Conservation (phyloP, 2,797 vertebrate species). For the Spondyliosoma cantharus region DNA sequence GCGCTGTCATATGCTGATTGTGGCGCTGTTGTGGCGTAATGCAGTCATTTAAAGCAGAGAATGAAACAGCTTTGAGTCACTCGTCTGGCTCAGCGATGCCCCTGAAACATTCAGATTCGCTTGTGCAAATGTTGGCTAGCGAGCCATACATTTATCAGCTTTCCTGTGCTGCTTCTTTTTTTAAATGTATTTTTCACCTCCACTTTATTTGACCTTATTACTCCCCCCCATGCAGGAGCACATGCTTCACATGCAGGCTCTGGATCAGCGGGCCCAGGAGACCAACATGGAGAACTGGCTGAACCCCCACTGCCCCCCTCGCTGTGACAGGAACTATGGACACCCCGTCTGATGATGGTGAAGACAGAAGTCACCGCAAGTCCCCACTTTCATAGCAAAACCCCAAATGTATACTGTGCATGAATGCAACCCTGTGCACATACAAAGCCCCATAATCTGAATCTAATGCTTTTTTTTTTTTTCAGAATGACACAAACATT, state of each 20-base stretch:
- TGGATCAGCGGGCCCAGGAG: constrained; percentile 91
- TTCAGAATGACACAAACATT: background rate
- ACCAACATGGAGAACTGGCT: constrained; percentile 92
- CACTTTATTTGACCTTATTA: background rate
- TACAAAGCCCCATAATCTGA: background rate
- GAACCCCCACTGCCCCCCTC: constrained; percentile 93
- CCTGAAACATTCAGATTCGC: constrained; percentile 5
- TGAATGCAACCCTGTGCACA: background rate
- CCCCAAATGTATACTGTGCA: background rate
- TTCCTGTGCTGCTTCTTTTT: background rate
- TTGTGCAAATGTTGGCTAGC: constrained; percentile 1
- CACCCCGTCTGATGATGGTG: constrained; percentile 82
- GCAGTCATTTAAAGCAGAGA: constrained; percentile 1
- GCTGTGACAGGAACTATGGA: constrained; percentile 91
- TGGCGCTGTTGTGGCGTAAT: background rate
- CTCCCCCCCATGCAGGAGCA: constrained; percentile 85
- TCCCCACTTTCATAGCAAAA: background rate
- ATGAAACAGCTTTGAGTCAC: constrained; percentile 1
- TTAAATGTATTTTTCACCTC: background rate
- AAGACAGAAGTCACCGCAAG: constrained; percentile 6
- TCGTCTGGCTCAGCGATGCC: background rate
- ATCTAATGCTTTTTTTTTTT: background rate
- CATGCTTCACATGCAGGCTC: constrained; percentile 88
- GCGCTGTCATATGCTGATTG: background rate
- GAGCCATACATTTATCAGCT: background rate